Conservation (phyloP, 2,888 invertebrate genomes). For the Ceriagrion tenellum region DNA sequence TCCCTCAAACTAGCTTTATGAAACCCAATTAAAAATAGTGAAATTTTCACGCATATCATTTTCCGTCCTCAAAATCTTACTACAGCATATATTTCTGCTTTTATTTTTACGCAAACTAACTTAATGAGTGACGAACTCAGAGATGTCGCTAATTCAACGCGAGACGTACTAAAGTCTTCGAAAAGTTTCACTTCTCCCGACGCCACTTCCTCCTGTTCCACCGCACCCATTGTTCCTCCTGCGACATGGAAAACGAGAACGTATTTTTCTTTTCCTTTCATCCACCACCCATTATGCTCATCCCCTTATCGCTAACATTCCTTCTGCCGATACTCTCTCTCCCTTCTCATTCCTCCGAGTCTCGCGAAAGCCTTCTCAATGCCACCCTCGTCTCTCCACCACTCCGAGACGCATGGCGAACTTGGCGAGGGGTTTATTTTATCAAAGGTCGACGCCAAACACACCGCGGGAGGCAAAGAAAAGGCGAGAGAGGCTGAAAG, state of each 20-base stretch:
- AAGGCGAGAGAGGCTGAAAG: neutral
- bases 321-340: neutral
- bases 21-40: too few species aligned
- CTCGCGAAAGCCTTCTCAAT: neutral
- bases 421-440: neutral
- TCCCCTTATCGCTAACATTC: neutral
- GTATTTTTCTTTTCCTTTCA: neutral
- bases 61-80: too few species aligned
- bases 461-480: neutral
- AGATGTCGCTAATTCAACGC: neutral
- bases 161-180: neutral
- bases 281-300: neutral
- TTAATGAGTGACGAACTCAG: neutral
- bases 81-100: too few species aligned
- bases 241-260: neutral
- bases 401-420: neutral
- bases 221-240: neutral
- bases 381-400: neutral
- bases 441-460: neutral
- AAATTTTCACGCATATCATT: too few species aligned
- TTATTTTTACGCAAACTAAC: too few species aligned
- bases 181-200: neutral
- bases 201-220: neutral
- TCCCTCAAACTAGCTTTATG: too few species aligned
- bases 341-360: neutral